Base-by-base conservation (phyloP, 2,797 vertebrate species). In the Silurus lanzhouensis region DNA sequence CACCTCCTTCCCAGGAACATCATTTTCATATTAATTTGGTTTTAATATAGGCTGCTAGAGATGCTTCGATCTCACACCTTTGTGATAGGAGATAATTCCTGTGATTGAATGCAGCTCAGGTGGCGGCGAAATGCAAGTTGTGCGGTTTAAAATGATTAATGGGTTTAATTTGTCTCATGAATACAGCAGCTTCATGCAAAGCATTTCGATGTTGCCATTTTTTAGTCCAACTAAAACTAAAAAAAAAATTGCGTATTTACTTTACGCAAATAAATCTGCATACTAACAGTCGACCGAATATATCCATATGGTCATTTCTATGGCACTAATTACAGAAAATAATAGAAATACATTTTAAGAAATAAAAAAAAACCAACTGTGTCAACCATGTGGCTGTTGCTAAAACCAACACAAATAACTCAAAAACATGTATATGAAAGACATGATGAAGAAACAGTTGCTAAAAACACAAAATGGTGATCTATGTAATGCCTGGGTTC, bases 81-180 rank as follows among this genome's bases (percentile, higher is more conserved):
- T 61, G 78, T 31, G 46, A 81, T 15, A 31, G 17, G 13, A 80
- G 22, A 77, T 77, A 19, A 79, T 63, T 64, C 22, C 31, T 46
- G 12, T 25, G 31, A 64, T 17, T 46, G 44, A 74, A 52, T 25
- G 10, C 67, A 27, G 61, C 82, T 71, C 58, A 57, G 82, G 38
- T 63, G 22, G 52, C 81, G 46, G 55, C 14, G 31, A 61, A 31
- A 22, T 79, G 20, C 70, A 81, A 8, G 27, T 22, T 64, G 67
- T 19, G n/a, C 81, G 70, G 77, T 66, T 80, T 86, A 25, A 81
- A 81, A 84, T 67, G 83, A 88, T 85, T 75, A 87, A 85, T 63
- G 63, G 46, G 68, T 76, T 61, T 60, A 61, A 82, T 80, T 82
- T 68, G 22, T 61, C 58, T 84, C 55, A 55, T 66, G 72, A 88